These are phyloP conservation scores for Dreissena polymorpha DNA, from an alignment of 1,140 invertebrate genomes.

Conservation along the genomic window DNA sequence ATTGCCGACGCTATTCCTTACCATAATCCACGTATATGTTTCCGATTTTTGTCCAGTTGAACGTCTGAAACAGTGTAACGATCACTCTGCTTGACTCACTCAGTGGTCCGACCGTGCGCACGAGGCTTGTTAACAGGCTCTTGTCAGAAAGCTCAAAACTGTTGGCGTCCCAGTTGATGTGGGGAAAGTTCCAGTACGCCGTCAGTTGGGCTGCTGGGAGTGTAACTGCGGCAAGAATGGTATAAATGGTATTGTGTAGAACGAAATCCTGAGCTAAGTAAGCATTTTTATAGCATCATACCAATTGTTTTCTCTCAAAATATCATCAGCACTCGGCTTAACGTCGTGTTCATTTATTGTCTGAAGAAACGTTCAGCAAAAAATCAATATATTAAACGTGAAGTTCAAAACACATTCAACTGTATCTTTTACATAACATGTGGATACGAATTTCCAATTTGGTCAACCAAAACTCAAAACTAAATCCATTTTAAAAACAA, in stretches of 20 bases:
- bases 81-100: conserved; percentile 42
- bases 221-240: conserved; percentile 28
- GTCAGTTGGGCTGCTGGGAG: conserved; percentile 51
- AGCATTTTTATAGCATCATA: too few relatives aligned
- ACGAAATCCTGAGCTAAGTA: too few relatives aligned
- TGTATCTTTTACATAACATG: too few relatives aligned
- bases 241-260: background rate
- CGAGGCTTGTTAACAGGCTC: conserved; percentile 40
- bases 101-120: conserved; percentile 51
- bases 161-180: conserved; percentile 49
- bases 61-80: conserved; percentile 44
- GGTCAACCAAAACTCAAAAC: too few relatives aligned
- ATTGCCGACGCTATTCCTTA: background rate
- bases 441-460: too few relatives aligned
- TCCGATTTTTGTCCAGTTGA: conserved; percentile 52
- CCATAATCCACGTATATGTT: conserved; percentile 39
- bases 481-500: too few relatives aligned
- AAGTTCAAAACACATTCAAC: too few relatives aligned
- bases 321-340: too few relatives aligned
- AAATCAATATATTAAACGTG: too few relatives aligned
- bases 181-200: conserved; percentile 57
- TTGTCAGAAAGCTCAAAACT: conserved; percentile 53
- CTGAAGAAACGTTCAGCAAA: too few relatives aligned
- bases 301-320: too few relatives aligned
- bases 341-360: too few relatives aligned